Conservation (phyloP, 23 tunicate species). For the Trididemnum nubilum region DNA sequence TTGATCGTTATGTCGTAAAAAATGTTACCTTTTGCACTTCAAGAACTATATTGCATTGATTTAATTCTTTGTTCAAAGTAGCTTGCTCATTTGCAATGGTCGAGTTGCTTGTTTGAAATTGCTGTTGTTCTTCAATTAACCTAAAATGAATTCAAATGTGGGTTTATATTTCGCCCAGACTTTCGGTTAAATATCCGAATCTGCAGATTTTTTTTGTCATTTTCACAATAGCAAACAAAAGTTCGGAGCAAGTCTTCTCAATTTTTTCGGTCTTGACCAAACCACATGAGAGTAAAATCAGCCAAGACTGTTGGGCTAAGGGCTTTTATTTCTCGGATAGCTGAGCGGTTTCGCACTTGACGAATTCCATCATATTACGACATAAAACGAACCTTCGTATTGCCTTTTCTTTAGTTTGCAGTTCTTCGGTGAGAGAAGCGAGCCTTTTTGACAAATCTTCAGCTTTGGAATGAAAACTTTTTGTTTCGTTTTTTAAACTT, state of each 20-base stretch:
- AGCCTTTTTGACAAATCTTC: slow-evolving; percentile 51
- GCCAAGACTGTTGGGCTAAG: too few species aligned
- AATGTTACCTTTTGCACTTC: slow-evolving; percentile 92
- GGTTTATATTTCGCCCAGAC: neutral
- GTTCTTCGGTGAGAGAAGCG: slow-evolving; percentile 49
- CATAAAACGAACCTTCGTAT: slow-evolving; percentile 86
- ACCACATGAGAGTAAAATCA: too few species aligned
- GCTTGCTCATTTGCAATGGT: slow-evolving; percentile 45
- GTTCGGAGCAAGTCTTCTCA: too few species aligned
- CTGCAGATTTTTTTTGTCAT: too few species aligned
- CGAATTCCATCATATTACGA: too few species aligned
- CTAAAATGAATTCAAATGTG: slow-evolving; percentile 15
- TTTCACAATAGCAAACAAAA: too few species aligned
- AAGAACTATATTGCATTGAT: slow-evolving; percentile 69
- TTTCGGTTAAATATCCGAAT: neutral
- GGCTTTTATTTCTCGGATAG: too few species aligned
- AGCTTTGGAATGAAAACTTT: slow-evolving; percentile 51
- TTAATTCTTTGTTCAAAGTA: slow-evolving; percentile 52
- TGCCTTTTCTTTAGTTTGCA: slow-evolving; percentile 77
- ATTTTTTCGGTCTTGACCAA: too few species aligned
- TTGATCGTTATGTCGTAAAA: too few species aligned
- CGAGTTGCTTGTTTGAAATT: slow-evolving; percentile 28
- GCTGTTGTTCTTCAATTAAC: slow-evolving; percentile 69
- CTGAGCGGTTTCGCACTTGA: too few species aligned
- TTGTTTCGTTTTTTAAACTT: slow-evolving; percentile 43